Conservation (phyloP, 1,140 invertebrate genomes). For the Sweltsa coloradensis region DNA sequence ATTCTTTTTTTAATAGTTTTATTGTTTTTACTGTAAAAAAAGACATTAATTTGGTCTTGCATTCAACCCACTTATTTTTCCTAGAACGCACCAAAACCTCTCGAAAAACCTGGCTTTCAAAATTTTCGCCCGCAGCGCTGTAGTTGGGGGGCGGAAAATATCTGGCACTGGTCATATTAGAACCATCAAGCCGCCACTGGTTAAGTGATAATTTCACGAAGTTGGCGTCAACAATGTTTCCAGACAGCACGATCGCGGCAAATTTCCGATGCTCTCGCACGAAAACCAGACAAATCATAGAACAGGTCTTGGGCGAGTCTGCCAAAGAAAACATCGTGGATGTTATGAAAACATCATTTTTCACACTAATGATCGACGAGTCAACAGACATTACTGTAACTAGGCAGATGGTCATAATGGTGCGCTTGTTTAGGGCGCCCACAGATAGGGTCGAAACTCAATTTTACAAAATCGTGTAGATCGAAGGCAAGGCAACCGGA, state of each 20-base stretch:
- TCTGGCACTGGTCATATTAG: too few species aligned
- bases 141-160: too few species aligned
- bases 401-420: slow-evolving; percentile 1
- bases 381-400: not conserved
- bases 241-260: not conserved
- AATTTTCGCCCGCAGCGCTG: too few species aligned
- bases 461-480: not conserved
- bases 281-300: not conserved
- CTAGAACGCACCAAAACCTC: too few species aligned
- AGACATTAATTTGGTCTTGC: too few species aligned
- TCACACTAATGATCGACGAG: too few species aligned
- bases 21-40: too few species aligned
- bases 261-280: not conserved
- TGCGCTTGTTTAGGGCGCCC: not conserved
- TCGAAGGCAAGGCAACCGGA: not conserved
- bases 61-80: too few species aligned
- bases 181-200: too few species aligned
- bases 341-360: not conserved
- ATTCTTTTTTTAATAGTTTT: too few species aligned
- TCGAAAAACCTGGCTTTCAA: too few species aligned
- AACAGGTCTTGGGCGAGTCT: not conserved
- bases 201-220: not conserved
- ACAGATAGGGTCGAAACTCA: not conserved
- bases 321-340: not conserved
- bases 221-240: not conserved